phyloP scores from a whole-genome alignment of 2,797 vertebrate genomes.

The Notolepis coatsorum region DNA sequence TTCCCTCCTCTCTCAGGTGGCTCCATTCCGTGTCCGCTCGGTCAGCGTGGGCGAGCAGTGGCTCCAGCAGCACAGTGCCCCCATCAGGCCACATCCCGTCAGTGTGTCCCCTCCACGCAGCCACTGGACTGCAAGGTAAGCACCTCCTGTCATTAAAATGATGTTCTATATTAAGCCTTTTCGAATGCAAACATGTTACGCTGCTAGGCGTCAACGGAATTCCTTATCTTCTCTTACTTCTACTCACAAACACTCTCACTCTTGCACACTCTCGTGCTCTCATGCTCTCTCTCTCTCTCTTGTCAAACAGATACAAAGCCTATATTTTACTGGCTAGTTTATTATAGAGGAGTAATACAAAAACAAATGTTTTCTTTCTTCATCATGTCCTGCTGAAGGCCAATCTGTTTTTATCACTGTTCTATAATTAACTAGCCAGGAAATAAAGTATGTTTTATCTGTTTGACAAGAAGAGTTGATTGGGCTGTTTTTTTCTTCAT shows the following conservation, averaged over 20 bases:
- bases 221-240: no score
- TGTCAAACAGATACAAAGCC: no score
- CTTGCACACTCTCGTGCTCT: no score
- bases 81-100: constrained; percentile 86
- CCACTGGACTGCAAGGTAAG: constrained; percentile 88
- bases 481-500: neutral
- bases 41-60: constrained; percentile 91
- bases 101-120: constrained; percentile 88
- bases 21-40: constrained; percentile 86
- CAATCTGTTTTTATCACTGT: no score
- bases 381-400: no score
- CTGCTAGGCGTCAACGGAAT: neutral
- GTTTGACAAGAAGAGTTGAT: neutral
- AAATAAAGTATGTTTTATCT: neutral
- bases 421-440: no score
- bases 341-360: no score
- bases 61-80: constrained; percentile 81
- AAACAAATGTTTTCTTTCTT: no score
- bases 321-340: no score
- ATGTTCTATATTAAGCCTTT: neutral
- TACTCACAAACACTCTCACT: no score
- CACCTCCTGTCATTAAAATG: neutral
- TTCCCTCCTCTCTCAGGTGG: constrained; percentile 58
- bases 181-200: neutral
- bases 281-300: no score